These are phyloP conservation scores for Phasianus colchicus DNA, from an alignment of 2,113 vertebrate genomes.

Conservation along the genomic window DNA sequence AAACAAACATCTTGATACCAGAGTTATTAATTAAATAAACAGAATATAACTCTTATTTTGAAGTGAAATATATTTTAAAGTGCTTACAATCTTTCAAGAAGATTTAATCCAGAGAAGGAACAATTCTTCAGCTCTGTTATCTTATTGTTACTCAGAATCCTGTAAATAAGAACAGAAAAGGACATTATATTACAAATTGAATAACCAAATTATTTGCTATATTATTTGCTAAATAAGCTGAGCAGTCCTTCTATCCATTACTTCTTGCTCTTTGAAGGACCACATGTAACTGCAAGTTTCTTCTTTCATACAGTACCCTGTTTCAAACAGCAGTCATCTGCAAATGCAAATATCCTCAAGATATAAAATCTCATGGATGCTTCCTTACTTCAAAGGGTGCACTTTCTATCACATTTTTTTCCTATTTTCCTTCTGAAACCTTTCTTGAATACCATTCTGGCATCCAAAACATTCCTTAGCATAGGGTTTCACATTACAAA, in stretches of 20 bases:
- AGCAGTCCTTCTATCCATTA: background rate
- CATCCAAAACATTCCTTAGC: background rate
- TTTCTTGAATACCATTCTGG: background rate
- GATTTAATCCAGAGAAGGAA: constrained; percentile 89
- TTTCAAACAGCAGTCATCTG: background rate
- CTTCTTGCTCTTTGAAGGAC: background rate
- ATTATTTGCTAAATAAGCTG: background rate
- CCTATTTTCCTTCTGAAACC: background rate
- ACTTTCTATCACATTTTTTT: background rate
- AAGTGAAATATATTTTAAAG: background rate
- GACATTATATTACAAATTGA: background rate
- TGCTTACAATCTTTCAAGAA: constrained; percentile 95
- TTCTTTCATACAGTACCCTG: background rate
- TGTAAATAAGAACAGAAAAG: constrained; percentile 70
- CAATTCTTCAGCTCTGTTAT: constrained; percentile 94
- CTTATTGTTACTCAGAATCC: constrained; percentile 96
- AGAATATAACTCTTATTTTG: background rate
- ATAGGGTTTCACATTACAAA: accelerated
- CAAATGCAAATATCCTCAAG: background rate
- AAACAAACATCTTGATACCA: background rate
- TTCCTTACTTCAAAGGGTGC: background rate
- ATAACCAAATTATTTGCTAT: background rate
- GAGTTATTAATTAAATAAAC: background rate
- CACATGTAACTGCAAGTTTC: background rate
- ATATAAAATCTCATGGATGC: background rate